phyloP scores from a whole-genome alignment of 2,113 vertebrate genomes.

The Oreocharis arfaki region DNA sequence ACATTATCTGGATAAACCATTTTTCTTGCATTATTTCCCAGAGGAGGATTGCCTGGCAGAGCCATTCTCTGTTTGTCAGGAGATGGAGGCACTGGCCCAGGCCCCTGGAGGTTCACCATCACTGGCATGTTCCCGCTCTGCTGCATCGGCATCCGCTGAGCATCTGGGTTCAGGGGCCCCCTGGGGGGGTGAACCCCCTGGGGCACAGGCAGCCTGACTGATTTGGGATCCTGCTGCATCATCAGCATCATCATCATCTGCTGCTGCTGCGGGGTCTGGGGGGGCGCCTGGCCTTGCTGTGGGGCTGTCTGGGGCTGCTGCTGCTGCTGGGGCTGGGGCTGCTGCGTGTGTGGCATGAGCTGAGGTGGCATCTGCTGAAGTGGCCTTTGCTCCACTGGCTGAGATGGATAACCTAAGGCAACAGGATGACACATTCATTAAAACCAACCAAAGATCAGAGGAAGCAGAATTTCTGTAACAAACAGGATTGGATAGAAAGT shows the following conservation, averaged over 20 bases:
- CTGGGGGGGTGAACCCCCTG: slow-evolving; percentile 83
- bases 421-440: not conserved
- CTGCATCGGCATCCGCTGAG: slow-evolving; percentile 86
- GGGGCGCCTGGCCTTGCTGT: slow-evolving; percentile 70
- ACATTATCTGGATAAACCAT: slow-evolving; percentile 85
- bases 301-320: slow-evolving; percentile 75
- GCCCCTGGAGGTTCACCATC: slow-evolving; percentile 92
- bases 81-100: slow-evolving; percentile 85
- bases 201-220: slow-evolving; percentile 83
- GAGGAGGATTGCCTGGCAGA: slow-evolving; percentile 80
- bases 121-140: slow-evolving; percentile 85
- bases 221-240: slow-evolving; percentile 90
- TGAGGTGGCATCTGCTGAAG: slow-evolving; percentile 92
- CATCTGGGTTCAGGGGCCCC: slow-evolving; percentile 80
- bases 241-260: slow-evolving; percentile 98
- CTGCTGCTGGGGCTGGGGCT: slow-evolving; percentile 71
- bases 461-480: not conserved
- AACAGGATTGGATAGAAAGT: not conserved
- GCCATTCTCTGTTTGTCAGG: slow-evolving; percentile 92
- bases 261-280: slow-evolving; percentile 78
- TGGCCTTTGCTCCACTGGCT: slow-evolving; percentile 89
- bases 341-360: slow-evolving; percentile 83
- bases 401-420: slow-evolving; percentile 83
- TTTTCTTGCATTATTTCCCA: slow-evolving; percentile 83
- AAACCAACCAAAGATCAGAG: not conserved